Evolutionary conservation across 2,113 vertebrate genomes (phyloP).

Genomic region (Taxidea taxus): DNA sequence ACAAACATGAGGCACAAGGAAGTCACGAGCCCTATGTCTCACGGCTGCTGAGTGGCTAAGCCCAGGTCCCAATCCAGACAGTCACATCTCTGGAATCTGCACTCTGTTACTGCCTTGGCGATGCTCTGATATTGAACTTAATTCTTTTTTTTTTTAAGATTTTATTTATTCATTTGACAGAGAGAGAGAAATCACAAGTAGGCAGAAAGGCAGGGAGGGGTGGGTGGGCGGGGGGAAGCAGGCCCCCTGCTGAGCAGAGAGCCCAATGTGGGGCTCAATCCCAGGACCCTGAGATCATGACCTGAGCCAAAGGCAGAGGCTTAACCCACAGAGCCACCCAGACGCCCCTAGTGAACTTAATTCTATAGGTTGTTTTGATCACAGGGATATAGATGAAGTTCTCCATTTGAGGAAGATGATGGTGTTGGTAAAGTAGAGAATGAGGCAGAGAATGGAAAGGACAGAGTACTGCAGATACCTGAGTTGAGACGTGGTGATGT

Average conservation of each 20-base stretch:
- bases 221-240: too few relatives aligned
- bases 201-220: too few relatives aligned
- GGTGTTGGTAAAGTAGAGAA: neutral
- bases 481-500: neutral
- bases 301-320: too few relatives aligned
- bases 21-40: neutral
- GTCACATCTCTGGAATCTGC: fast-evolving
- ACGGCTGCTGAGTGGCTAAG: neutral
- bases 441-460: neutral
- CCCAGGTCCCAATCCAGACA: neutral
- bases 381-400: neutral
- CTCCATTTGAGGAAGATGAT: neutral
- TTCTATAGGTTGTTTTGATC: neutral
- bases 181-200: too few relatives aligned
- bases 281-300: too few relatives aligned
- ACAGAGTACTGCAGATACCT: neutral
- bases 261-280: too few relatives aligned
- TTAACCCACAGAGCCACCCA: too few relatives aligned
- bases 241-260: too few relatives aligned
- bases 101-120: neutral
- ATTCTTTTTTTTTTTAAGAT: neutral
- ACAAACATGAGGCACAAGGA: neutral
- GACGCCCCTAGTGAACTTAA: neutral
- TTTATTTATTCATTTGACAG: too few relatives aligned
- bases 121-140: neutral